These are phyloP conservation scores for Cephalopterus ornatus DNA, from an alignment of 2,113 vertebrate species.

Conservation along the genomic window DNA sequence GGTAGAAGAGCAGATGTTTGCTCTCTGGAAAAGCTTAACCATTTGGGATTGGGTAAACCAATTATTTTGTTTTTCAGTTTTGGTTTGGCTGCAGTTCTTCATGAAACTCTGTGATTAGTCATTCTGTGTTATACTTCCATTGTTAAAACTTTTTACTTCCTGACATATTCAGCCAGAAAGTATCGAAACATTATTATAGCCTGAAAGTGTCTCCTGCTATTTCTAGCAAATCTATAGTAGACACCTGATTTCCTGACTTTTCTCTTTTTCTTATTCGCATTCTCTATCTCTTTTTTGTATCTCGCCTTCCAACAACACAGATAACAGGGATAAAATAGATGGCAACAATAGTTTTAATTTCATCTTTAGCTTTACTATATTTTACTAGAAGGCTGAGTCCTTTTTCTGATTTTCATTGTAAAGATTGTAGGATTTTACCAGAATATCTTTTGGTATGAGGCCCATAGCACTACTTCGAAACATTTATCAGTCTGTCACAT, in stretches of 20 bases:
- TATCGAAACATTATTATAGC: not conserved
- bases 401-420: not conserved
- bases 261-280: too few species aligned
- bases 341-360: not conserved
- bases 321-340: not conserved
- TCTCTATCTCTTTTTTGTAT: not conserved
- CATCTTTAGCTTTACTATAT: not conserved
- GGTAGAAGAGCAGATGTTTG: conserved; percentile 3
- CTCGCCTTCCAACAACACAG: not conserved
- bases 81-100: not conserved
- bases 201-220: not conserved
- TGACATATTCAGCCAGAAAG: not conserved
- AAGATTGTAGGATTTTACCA: not conserved
- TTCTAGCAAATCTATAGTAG: not conserved
- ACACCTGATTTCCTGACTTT: not conserved
- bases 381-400: not conserved
- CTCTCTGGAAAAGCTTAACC: not conserved
- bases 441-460: not conserved
- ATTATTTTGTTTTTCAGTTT: not conserved
- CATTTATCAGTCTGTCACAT: not conserved
- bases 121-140: not conserved
- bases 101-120: not conserved
- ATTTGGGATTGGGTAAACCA: not conserved
- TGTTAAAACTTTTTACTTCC: not conserved
- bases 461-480: not conserved